Percentiles rank a stretch among this genome's conserved stretches.
These are phyloP conservation scores for Bembecia ichneumoniformis DNA, from an alignment of 2,888 invertebrate species.

Conservation along the genomic window DNA sequence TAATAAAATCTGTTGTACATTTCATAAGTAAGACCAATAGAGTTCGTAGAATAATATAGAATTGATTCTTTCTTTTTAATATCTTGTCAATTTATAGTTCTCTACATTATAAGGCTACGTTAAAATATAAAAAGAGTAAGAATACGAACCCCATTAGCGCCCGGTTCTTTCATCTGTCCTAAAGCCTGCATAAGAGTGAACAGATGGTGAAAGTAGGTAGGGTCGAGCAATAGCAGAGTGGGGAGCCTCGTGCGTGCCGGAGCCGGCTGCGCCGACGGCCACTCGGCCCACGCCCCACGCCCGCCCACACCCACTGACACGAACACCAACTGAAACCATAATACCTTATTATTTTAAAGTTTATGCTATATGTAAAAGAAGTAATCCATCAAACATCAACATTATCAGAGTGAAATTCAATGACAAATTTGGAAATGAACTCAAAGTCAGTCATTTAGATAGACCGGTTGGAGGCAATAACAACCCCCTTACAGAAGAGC, in stretches of 20 bases:
- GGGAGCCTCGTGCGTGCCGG: conserved; percentile 90
- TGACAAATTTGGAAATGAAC: too few species aligned
- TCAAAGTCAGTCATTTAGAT: too few species aligned
- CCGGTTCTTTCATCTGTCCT: conserved; percentile 86
- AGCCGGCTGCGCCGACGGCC: conserved; percentile 88
- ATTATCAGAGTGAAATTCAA: too few species aligned
- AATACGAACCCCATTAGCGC: conserved; percentile 74
- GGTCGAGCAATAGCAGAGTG: conserved; percentile 85
- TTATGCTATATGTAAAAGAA: not conserved
- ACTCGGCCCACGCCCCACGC: conserved; percentile 79
- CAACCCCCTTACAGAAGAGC: too few species aligned
- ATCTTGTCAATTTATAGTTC: too few species aligned
- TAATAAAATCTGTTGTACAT: too few species aligned
- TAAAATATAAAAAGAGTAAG: not conserved
- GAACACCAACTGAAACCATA: conserved; percentile 79
- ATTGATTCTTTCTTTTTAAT: too few species aligned
- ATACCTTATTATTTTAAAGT: not conserved
- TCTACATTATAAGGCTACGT: too few species aligned
- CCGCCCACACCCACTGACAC: conserved; percentile 88
- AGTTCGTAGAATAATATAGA: too few species aligned
- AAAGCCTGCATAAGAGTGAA: conserved; percentile 92
- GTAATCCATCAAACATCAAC: too few species aligned
- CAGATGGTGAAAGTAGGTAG: conserved; percentile 91
- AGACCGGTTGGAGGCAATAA: too few species aligned
- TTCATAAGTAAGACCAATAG: too few species aligned